phyloP scores from a whole-genome alignment of 1,140 invertebrate species.

The Drosophila fuyamai region DNA sequence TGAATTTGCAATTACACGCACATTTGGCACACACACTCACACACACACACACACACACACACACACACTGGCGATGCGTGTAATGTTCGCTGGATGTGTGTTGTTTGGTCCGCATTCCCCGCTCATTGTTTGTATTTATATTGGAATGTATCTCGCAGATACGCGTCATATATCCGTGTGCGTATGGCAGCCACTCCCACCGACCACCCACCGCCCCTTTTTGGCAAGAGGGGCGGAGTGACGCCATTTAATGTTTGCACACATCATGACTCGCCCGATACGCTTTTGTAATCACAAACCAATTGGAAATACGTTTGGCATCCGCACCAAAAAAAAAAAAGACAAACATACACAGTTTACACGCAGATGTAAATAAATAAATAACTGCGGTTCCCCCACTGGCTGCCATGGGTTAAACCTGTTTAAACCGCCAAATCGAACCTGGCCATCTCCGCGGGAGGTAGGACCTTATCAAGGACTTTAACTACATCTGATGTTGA shows the following conservation, averaged over 20 bases:
- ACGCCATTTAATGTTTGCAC: constrained; percentile 80
- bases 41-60: constrained; percentile 14
- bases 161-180: constrained; percentile 77
- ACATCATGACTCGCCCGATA: constrained; percentile 76
- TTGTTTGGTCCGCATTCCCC: constrained; percentile 13
- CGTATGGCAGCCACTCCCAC: constrained; percentile 49
- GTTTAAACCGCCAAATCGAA: constrained; percentile 32
- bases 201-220: neutral
- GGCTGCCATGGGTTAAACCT: constrained; percentile 20
- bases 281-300: constrained; percentile 80
- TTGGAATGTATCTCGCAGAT: constrained; percentile 80
- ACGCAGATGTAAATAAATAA: constrained; percentile 54
- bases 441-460: constrained; percentile 22
- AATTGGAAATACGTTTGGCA: constrained; percentile 70
- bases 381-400: constrained; percentile 34
- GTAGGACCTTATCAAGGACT: constrained; percentile 13
- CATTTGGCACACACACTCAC: constrained; percentile 70
- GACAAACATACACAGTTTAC: constrained; percentile 46
- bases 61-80: constrained; percentile 48
- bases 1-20: constrained; percentile 84
- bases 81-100: constrained; percentile 56
- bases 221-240: constrained; percentile 17
- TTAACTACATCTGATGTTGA: constrained; percentile 2
- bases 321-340: constrained; percentile 26
- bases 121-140: constrained; percentile 64